A percentile compares a stretch with the other conserved stretches of the same genome.
Evolutionary conservation across 2,113 vertebrate species (phyloP).

Genomic region (Gobius niger): DNA sequence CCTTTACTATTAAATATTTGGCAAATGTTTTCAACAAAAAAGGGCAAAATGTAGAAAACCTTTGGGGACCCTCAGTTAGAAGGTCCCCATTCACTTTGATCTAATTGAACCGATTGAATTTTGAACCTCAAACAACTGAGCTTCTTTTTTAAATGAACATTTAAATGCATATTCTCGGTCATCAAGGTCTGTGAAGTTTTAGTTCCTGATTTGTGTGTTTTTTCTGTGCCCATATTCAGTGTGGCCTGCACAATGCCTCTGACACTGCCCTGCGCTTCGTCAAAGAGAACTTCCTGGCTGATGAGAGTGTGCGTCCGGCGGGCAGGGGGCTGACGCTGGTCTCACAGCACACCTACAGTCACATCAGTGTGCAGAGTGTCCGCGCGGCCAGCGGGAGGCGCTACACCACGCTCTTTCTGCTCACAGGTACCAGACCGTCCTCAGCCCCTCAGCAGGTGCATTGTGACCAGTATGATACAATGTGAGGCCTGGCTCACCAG

Average conservation of each 20-base stretch:
- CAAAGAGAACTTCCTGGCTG: conserved; percentile 80
- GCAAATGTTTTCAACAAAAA: no score
- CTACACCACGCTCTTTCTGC: conserved; percentile 77
- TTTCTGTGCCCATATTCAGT: conserved; percentile 49
- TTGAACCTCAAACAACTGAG: no score
- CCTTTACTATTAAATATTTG: no score
- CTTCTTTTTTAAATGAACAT: no score
- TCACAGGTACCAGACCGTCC: conserved; percentile 61
- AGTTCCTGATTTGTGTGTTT: neutral
- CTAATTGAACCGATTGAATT: no score
- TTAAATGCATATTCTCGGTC: neutral
- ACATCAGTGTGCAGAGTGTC: conserved; percentile 69
- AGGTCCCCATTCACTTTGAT: no score
- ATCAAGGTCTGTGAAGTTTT: neutral
- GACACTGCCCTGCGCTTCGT: conserved; percentile 76
- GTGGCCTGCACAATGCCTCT: conserved; percentile 76
- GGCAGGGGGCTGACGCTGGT: conserved; percentile 56
- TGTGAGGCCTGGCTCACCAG: no score
- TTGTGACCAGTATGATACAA: no score
- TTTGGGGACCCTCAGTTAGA: no score
- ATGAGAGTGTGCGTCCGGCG: conserved; percentile 61
- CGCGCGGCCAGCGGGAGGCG: conserved; percentile 39
- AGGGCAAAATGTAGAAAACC: no score
- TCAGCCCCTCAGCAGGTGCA: no score
- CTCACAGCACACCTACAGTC: conserved; percentile 72